A percentile compares a stretch with the other conserved stretches of the same genome.
phyloP scores from a whole-genome alignment of 1,140 invertebrate genomes.

The Pseudoatta argentina region DNA sequence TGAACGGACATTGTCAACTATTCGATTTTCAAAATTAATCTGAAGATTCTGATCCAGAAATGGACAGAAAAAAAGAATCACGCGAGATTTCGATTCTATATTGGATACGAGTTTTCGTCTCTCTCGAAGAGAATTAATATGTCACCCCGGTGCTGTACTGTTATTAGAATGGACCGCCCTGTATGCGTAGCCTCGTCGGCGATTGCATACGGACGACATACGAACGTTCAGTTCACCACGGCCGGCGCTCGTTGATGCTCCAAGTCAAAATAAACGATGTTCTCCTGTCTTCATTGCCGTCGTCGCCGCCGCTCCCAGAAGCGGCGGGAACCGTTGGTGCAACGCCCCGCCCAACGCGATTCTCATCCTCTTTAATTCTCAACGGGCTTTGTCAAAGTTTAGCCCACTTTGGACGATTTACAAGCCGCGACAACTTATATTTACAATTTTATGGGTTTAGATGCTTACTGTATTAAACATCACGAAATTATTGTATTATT shows the following conservation, averaged over 20 bases:
- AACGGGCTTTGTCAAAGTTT: conserved; percentile 22
- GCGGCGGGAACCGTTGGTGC: conserved; percentile 11
- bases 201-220: conserved; percentile 22
- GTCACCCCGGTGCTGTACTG: not conserved
- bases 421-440: conserved; percentile 2
- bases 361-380: conserved; percentile 33
- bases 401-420: conserved; percentile 13
- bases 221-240: conserved; percentile 6
- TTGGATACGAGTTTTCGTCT: not conserved
- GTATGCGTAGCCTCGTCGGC: not conserved
- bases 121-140: not conserved
- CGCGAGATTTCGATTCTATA: not conserved
- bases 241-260: conserved; percentile 37
- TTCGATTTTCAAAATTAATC: not conserved
- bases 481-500: not conserved
- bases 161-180: not conserved
- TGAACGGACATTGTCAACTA: not conserved
- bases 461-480: not conserved
- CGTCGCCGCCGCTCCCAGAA: conserved; percentile 21
- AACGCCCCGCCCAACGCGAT: conserved; percentile 26
- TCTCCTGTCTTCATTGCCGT: conserved; percentile 39
- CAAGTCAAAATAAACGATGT: conserved; percentile 62
- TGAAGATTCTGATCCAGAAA: too few relatives aligned
- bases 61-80: not conserved
- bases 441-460: not conserved